Base-by-base conservation (phyloP, 1,140 invertebrate genomes). In the Sycophaga agraensis region DNA sequence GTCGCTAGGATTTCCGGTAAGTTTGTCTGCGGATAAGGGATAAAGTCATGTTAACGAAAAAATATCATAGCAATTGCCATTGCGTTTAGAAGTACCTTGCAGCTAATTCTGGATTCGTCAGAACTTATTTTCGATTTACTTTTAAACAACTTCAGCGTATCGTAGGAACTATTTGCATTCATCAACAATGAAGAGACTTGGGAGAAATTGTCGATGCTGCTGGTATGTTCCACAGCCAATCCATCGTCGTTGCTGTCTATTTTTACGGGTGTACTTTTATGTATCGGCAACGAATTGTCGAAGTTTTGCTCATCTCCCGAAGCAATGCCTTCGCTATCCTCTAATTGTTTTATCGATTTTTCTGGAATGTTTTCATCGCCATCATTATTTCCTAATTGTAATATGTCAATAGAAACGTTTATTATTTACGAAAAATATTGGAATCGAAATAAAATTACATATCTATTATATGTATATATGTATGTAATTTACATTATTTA, bases 111-210 rank as follows among this genome's bases (percentile, higher is more conserved):
- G 6, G 72, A 75, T 54, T 78, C 74, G n/a, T 75, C 74, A 4
- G 70, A 69, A 11, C 19, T 54, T 12, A 63, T 31, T 50, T 67
- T 73, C 7, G 61, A 56, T 50, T 71, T 74, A 2, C 69, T n/a
- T 37, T 77, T 76, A 37, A 81, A 81, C 11, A 80, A 61, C 26
- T 79, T 80, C 31, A 81, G 63, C 4, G 79, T 79, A 40, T 81
- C 77, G 16, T 81, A 80, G 49, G 76, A 70, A 65, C 71, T 75
- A 1, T 62, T 57, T 24, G 70, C 61, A 11, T 76, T 69, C 0
- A 69, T 64, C 1, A 78, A 34, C 1, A 76, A 72, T 6, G 68
- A 64, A 2, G 75, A 74, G 28, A 76, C 65, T 35, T 76, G 68
- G 39, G 70, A 74, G 11, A 78, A 68, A 6, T 64, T 64, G 11